Evolutionary conservation across 2,888 invertebrate species (phyloP), one percentile per base, ranked within the genome.

Genomic region (Xiphydria camelus): DNA sequence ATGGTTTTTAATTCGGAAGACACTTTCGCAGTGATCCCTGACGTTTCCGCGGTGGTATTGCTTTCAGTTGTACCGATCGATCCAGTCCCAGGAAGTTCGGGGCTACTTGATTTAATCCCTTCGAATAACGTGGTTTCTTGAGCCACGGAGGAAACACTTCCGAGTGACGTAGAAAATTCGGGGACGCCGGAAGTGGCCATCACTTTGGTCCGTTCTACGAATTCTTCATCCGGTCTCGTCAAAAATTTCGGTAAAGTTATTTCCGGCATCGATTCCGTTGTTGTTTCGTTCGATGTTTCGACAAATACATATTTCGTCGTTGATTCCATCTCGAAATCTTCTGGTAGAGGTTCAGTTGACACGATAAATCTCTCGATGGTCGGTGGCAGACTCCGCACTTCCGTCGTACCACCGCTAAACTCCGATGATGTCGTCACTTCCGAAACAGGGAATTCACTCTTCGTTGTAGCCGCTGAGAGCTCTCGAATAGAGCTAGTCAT

Each of bases 181-280:
- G n/a, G n/a, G n/a, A n/a, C n/a, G n/a, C n/a, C n/a, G n/a, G n/a
- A n/a, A n/a, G n/a, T n/a, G n/a, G n/a, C n/a, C n/a, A n/a, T n/a
- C n/a, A n/a, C n/a, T n/a, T n/a, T n/a, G n/a, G n/a, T n/a, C n/a
- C n/a, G n/a, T n/a, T n/a, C n/a, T n/a, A n/a, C n/a, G n/a, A n/a
- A n/a, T n/a, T 26, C 5, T 26, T 26, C 26, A 5, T 26, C 10
- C 14, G 26, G 26, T 26, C 26, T 26, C 14, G 26, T 39, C 5
- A 51, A 17, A 22, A 49, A 40, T 36, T 45, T 35, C n/a, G 51
- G 49, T 9, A 51, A 29, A 6, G 51, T 51, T 9, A 51, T 41
- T 18, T 23, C 2, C 26, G 39, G 17, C 1, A 47, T 20, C 10
- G 35, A 26, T 4, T 51, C 35, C 12, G 32, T 34, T 6, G 51